These are phyloP conservation scores for Serinus canaria DNA, from an alignment of 2,113 vertebrate species.

Conservation along the genomic window DNA sequence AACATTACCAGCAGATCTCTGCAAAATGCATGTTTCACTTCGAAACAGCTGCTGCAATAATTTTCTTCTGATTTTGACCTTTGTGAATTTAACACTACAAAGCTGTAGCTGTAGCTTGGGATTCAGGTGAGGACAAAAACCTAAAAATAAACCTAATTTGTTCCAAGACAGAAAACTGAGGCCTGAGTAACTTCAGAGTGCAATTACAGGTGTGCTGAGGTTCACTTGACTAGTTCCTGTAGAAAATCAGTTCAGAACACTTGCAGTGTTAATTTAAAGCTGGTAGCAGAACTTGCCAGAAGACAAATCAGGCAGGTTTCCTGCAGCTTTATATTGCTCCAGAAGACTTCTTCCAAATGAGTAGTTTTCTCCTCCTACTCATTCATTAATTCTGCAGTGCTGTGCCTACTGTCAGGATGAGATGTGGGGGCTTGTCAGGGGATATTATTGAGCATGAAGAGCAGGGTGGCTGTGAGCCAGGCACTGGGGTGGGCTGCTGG, in stretches of 20 bases:
- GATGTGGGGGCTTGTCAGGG: neutral
- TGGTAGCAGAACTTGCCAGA: neutral
- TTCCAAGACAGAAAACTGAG: neutral
- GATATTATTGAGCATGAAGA: neutral
- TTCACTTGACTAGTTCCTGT: neutral
- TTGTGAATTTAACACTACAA: neutral
- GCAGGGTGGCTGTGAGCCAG: neutral
- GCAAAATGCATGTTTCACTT: neutral
- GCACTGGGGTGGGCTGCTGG: neutral
- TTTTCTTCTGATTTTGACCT: slow-evolving; percentile 21
- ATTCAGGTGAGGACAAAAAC: neutral
- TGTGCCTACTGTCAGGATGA: neutral
- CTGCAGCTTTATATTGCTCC: neutral
- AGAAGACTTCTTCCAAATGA: slow-evolving; percentile 28
- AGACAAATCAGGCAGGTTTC: neutral
- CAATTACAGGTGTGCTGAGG: neutral
- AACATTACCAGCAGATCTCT: neutral
- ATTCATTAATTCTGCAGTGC: neutral
- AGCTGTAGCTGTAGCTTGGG: neutral
- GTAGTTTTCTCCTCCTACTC: neutral
- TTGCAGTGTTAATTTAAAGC: slow-evolving; percentile 16
- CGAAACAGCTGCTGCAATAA: neutral
- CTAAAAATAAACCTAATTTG: slow-evolving; percentile 37
- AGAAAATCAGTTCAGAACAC: neutral
- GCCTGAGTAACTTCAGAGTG: neutral